Base-by-base conservation (phyloP, 2,888 invertebrate genomes). In the Nymphalis urticae region DNA sequence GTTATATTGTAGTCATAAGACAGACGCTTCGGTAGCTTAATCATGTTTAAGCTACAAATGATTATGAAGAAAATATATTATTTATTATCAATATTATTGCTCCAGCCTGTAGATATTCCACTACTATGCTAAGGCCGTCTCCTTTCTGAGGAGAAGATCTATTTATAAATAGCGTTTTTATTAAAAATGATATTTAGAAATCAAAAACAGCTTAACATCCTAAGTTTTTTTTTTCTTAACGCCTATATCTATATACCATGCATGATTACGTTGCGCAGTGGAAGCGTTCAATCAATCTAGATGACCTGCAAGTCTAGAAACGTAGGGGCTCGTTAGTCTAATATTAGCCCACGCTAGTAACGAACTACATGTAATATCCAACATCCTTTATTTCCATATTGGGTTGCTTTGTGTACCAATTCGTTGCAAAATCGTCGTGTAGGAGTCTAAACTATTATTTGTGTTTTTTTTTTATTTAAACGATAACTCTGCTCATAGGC, bases 201-300 rank as follows among this genome's bases (percentile, higher is more conserved):
- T 75, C 79, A 79, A 83, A 21, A 50, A 48, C 50, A 24, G 27
- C 51, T 19, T 21, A 32, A 10, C 36, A 42, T 48, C 54, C 42
- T 54, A 61, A 50, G 8, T 21, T 21, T 62, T 47, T 69, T 53
- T 67, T 65, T 67, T 42, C 65, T 70, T 56, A 62, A 42, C 61
- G 47, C 16, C 50, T 60, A 68, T 62, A 61, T 62, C 50, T 60
- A 68, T 62, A 61, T 62, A 71, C 51, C n/a, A 86, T 82, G 81
- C 73, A 67, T 70, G 75, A 80, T 79, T 72, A 79, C 77, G 74
- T 81, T 82, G 78, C 78, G 78, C 72, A 77, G 80, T 89, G 91
- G 91, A 92, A 87, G 84, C 88, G 82, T 84, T 82, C 90, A 88
- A 91, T 92, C 90, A 90, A 84, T 80, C 85, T 81, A 82, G 81